phyloP scores from a whole-genome alignment of 2,888 invertebrate genomes.

The Drosophila anomalata region DNA sequence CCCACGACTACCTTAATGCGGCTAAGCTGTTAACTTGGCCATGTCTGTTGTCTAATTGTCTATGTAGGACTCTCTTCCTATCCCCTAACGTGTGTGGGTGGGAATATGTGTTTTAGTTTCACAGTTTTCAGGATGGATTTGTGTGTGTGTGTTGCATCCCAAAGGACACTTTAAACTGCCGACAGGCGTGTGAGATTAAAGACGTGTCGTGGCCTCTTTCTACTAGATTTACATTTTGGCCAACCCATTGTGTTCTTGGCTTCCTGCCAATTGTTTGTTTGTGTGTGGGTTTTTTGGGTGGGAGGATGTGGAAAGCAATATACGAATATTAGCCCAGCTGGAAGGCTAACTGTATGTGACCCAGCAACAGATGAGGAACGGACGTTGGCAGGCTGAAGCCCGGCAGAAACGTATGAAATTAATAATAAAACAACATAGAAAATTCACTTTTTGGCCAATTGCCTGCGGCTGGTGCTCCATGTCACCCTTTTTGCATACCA shows the following conservation, averaged over 20 bases:
- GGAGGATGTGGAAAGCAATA: conserved; percentile 39
- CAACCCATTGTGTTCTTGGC: conserved; percentile 30
- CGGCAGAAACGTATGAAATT: conserved; percentile 57
- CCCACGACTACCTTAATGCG: conserved; percentile 44
- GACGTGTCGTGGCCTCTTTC: conserved; percentile 48
- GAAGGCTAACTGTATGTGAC: conserved; percentile 33
- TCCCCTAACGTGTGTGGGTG: conserved; percentile 16
- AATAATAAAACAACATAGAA: conserved; percentile 76
- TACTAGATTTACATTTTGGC: conserved; percentile 65
- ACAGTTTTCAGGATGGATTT: conserved; percentile 42
- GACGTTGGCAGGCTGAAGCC: conserved; percentile 21
- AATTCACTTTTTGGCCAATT: conserved; percentile 65
- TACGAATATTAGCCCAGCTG: conserved; percentile 62
- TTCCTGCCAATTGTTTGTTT: conserved; percentile 9
- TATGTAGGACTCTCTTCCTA: conserved; percentile 35
- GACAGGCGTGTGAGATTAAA: conserved; percentile 65
- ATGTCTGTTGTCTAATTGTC: conserved; percentile 64
- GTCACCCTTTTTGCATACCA: conserved; percentile 44
- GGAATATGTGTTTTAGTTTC: neutral
- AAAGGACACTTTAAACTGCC: conserved; percentile 73
- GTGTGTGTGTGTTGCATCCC: conserved; percentile 48
- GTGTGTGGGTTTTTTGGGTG: conserved; percentile 9
- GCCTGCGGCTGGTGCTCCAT: conserved; percentile 59
- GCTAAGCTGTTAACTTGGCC: conserved; percentile 57
- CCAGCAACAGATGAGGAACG: conserved; percentile 14